Percentiles rank a stretch among this genome's conserved stretches.
phyloP scores from a whole-genome alignment of 2,888 invertebrate species.

The Erebia palarica region DNA sequence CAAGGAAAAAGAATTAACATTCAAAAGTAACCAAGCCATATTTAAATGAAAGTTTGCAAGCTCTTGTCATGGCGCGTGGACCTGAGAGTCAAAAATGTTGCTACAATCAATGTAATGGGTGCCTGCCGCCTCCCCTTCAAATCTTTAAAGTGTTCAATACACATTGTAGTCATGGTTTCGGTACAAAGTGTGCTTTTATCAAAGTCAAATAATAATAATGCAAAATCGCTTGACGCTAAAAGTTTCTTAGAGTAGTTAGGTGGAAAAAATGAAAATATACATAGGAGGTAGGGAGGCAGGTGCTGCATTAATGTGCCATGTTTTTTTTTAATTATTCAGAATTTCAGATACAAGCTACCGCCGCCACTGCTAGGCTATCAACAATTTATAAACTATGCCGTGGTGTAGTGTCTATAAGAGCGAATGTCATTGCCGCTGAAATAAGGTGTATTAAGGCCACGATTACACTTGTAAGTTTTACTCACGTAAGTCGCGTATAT shows the following conservation, averaged over 20 bases:
- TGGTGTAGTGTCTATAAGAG: too few species aligned
- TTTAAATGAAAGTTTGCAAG: constrained; percentile 8
- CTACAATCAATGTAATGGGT: constrained; percentile 11
- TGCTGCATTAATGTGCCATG: too few species aligned
- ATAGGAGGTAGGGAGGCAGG: too few species aligned
- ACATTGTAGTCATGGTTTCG: neutral
- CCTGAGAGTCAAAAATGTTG: neutral
- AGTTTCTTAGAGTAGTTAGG: neutral
- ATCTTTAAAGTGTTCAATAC: constrained; percentile 14
- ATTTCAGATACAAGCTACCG: too few species aligned
- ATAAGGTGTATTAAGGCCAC: too few species aligned
- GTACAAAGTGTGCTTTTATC: neutral
- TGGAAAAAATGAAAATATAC: too few species aligned
- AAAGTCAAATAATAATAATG: neutral
- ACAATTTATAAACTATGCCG: too few species aligned
- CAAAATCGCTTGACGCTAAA: neutral
- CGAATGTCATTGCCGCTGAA: too few species aligned
- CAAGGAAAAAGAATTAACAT: neutral
- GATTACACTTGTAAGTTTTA: too few species aligned
- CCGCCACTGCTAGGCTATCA: too few species aligned
- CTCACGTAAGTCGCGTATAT: too few species aligned
- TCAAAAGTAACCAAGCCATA: constrained; percentile 5
- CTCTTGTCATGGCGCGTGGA: neutral
- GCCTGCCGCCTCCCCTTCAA: neutral
- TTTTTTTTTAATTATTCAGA: too few species aligned